Conservation (phyloP, 2,113 vertebrate species). For the Elephantulus edwardii region DNA sequence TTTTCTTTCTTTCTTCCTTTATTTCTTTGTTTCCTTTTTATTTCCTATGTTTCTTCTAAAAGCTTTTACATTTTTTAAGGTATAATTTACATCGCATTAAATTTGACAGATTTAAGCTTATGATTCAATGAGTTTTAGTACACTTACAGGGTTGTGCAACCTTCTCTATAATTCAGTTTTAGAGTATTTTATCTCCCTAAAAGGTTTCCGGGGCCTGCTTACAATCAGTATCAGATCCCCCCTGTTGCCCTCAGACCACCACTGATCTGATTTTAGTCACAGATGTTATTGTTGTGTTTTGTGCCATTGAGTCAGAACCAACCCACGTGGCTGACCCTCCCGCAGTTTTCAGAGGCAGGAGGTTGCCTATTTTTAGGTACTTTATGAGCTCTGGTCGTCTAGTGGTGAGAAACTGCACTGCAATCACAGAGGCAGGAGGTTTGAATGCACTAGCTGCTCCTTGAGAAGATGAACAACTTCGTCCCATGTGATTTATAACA, state of each 20-base stretch:
- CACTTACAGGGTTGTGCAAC: neutral
- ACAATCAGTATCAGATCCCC: neutral
- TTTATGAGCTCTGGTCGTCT: too few relatives aligned
- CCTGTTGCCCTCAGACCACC: neutral
- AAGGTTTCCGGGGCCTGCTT: neutral
- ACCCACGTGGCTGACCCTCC: too few relatives aligned
- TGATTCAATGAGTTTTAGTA: neutral
- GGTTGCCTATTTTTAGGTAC: too few relatives aligned
- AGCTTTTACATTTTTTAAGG: neutral
- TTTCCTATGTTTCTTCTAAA: neutral
- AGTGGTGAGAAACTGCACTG: too few relatives aligned
- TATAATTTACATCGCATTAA: neutral
- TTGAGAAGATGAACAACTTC: too few relatives aligned
- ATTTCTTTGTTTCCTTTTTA: too few relatives aligned
- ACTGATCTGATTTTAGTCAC: neutral
- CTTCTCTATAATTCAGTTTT: neutral
- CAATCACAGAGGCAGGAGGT: too few relatives aligned
- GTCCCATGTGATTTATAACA: too few relatives aligned
- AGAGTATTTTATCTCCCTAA: neutral
- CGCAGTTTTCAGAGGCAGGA: too few relatives aligned
- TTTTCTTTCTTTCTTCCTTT: neutral
- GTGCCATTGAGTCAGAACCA: too few relatives aligned
- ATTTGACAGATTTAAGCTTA: conserved; percentile 14
- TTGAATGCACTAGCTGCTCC: too few relatives aligned
- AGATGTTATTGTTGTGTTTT: too few relatives aligned